Evolutionary conservation across 2,797 vertebrate genomes (phyloP).

Genomic region (Clarias fuscus): DNA sequence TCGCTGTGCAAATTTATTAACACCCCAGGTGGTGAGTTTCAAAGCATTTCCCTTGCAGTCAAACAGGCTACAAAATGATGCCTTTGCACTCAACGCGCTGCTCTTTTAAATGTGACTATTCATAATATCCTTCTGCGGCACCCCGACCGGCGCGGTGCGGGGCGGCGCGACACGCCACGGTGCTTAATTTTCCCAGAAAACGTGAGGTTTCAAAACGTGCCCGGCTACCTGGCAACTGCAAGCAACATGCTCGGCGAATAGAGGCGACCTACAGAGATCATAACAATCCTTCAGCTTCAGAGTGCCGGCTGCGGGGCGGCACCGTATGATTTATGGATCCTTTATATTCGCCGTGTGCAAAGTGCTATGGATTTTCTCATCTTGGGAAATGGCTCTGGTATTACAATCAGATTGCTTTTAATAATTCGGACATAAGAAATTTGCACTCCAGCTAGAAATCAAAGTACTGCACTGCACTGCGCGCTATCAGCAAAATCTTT

Average conservation of each 20-base stretch:
- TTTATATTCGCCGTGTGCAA: conserved; percentile 20
- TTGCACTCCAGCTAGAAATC: not conserved
- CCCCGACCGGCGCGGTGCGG: conserved; percentile 9
- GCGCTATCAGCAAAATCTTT: conserved; percentile 14
- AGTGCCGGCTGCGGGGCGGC: not conserved
- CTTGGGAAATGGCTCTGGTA: conserved; percentile 25
- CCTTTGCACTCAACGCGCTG: not conserved
- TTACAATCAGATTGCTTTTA: conserved; percentile 45
- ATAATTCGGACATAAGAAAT: conserved; percentile 19
- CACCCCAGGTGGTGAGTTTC: not conserved
- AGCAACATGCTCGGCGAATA: conserved; percentile 34
- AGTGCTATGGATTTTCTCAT: conserved; percentile 34
- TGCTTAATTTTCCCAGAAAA: conserved; percentile 55
- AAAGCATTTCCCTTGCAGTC: not conserved
- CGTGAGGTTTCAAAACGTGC: conserved; percentile 54
- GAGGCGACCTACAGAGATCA: conserved; percentile 42
- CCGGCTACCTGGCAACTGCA: conserved; percentile 57
- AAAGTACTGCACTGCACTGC: not conserved
- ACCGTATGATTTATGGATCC: conserved; percentile 43
- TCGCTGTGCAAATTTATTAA: conserved; percentile 21
- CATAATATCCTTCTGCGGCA: conserved; percentile 29
- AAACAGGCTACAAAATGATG: not conserved
- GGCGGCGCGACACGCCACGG: conserved; percentile 39
- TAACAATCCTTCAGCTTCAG: conserved; percentile 46
- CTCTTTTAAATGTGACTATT: conserved; percentile 25